Percentiles rank a stretch among this genome's conserved stretches.
These are phyloP conservation scores for Stichodactyla helianthus DNA, from an alignment of 64 coral and sea anemone species.

Conservation along the genomic window DNA sequence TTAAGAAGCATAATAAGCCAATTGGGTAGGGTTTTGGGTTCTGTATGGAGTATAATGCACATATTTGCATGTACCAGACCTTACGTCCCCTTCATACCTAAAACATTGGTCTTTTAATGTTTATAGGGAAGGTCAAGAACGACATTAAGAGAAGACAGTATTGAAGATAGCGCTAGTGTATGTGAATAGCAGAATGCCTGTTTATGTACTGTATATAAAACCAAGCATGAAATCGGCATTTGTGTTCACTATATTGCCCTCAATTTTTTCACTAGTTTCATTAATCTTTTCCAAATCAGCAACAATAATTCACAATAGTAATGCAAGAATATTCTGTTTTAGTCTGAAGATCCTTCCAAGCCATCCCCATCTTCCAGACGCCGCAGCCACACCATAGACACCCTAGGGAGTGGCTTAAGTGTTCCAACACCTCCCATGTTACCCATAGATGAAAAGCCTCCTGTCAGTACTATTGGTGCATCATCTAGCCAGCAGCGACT, in stretches of 20 bases:
- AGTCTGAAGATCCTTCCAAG: background rate
- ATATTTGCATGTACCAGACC: background rate
- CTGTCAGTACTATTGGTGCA: conserved; percentile 1
- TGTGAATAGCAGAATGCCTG: background rate
- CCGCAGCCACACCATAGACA: conserved; percentile 52
- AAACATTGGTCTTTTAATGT: conserved; percentile 7
- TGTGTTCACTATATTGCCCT: too few species aligned
- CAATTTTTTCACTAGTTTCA: background rate
- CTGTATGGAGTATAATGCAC: too few species aligned
- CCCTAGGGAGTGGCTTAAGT: conserved; percentile 18
- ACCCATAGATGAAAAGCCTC: conserved; percentile 37
- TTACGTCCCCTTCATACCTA: background rate
- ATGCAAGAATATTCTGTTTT: background rate
- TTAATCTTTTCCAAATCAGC: too few species aligned
- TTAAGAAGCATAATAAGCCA: too few species aligned
- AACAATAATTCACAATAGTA: background rate
- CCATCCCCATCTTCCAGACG: conserved; percentile 36
- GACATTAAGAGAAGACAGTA: conserved; percentile 8
- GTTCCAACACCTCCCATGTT: conserved; percentile 40
- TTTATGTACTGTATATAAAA: too few species aligned
- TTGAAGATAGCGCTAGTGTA: conserved; percentile 14
- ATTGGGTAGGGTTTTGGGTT: too few species aligned
- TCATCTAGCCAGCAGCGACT: conserved; percentile 21
- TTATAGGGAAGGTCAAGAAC: conserved; percentile 16
- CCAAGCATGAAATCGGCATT: too few species aligned